Evolutionary conservation across 2,888 invertebrate genomes (phyloP).

Genomic region (Opisthograptis luteolata): DNA sequence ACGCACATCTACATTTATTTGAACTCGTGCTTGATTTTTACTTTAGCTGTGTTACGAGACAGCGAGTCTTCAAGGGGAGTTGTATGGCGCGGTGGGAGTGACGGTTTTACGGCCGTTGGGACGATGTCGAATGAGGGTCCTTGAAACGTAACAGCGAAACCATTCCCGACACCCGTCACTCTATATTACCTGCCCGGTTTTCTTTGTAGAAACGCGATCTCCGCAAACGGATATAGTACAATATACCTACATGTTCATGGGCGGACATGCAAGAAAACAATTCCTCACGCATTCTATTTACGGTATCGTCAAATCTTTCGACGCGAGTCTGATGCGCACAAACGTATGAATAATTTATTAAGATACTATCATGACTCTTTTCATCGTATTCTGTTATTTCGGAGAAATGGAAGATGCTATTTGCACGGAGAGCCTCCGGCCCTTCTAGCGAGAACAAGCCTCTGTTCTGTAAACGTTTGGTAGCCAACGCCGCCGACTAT

Average conservation of each 20-base stretch:
- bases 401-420: slow-evolving; percentile 44
- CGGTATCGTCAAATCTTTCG: slow-evolving; percentile 62
- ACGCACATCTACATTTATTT: slow-evolving; percentile 18
- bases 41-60: slow-evolving; percentile 38
- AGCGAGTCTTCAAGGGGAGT: slow-evolving; percentile 58
- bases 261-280: slow-evolving; percentile 39
- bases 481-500: slow-evolving; percentile 47
- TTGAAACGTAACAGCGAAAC: slow-evolving; percentile 58
- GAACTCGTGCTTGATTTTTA: slow-evolving; percentile 29
- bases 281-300: slow-evolving; percentile 49
- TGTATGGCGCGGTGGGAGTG: slow-evolving; percentile 69
- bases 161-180: slow-evolving; percentile 53
- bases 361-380: slow-evolving; percentile 57
- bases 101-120: slow-evolving; percentile 68
- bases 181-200: slow-evolving; percentile 50
- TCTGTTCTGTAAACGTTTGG: slow-evolving; percentile 48
- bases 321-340: slow-evolving; percentile 52
- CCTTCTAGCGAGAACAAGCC: slow-evolving; percentile 44
- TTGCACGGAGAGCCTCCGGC: slow-evolving; percentile 39
- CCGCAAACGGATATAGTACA: slow-evolving; percentile 41
- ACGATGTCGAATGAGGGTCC: slow-evolving; percentile 59
- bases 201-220: slow-evolving; percentile 45
- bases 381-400: slow-evolving; percentile 53
- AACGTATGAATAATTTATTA: slow-evolving; percentile 70
- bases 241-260: slow-evolving; percentile 20